Base-by-base conservation (phyloP, 2,888 invertebrate species). In the Tetheella fluctuosa region DNA sequence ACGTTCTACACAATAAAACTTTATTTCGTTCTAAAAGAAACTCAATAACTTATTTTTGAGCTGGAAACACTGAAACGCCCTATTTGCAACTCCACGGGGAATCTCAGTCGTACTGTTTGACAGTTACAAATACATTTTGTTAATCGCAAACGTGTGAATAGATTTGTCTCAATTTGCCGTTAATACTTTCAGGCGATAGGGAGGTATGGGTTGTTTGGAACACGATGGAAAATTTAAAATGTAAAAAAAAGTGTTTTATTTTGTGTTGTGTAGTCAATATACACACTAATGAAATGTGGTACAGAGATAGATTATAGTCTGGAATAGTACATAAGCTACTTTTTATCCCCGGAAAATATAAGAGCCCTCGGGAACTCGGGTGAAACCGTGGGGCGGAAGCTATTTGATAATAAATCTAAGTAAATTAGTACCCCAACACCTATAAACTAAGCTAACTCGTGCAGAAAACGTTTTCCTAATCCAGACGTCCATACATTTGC, bases 141-240 rank as follows among this genome's bases (percentile, higher is more conserved):
- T 72, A 72, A 71, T 73, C 59, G 63, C 28, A 13, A 52, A 34
- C 52, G 59, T 61, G 58, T 61, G 54, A 42, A 23, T 39, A 74
- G 64, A 80, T 80, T 77, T 79, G 34, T 80, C 23, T 81, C 81
- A 79, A 80, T 80, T 77, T 80, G 53, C 15, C 5, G 7, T 63
- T 77, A 81, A 81, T 73, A 61, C 68, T 57, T 64, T 70, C 60
- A 64, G 71, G 66, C 71, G 2, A 54, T 13, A 37, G 52, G 67
- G 66, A 71, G 65, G 64, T 28, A 3, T 1, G n/a, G 57, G 71
- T 61, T 1, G 23, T 15, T 1, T 57, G 56, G 58, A 60, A 37
- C n/a, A 25, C n/a, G 42, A 23, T 4, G 13, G 30, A 10, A 17
- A 20, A 20, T 5, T 3, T 17, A 23, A 7, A 7, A n/a, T 6